Base-by-base conservation (phyloP, 2,113 vertebrate species). In the Taurulus bubalis region DNA sequence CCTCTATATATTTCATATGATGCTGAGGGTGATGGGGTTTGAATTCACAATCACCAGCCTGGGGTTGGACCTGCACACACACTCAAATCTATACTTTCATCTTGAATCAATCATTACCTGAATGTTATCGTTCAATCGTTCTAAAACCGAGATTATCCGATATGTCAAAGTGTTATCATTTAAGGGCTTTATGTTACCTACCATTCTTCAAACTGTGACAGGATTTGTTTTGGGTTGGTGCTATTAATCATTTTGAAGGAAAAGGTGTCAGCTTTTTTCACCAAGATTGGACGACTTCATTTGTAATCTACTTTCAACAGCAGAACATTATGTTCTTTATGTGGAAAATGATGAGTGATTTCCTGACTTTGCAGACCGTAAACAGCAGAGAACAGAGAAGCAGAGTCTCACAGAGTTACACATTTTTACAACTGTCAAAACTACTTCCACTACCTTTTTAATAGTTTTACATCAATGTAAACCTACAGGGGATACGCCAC, bases 161-260 rank as follows among this genome's bases (percentile, higher is more conserved):
- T 51, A 65, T 42, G 40, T 72, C 70, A 40, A 32, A 32, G 8
- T 20, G 40, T 87, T 86, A 73, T 85, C 79, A 80, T 77, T 75
- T n/a, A 53, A 38, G 42, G 24, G 34, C 69, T 86, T 78, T 45
- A 28, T 0, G 12, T 72, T 60, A 72, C 72, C 15, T 14, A 40
- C 15, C 20, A 76, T 89, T 80, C 74, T 79, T 85, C 82, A 79
- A 40, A 68, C 24, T 60, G 74, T 60, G 82, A 42, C 67, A 60
- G 42, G 36, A 68, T 47, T 76, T 75, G 49, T 82, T 74, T 79
- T 59, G 15, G 15, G 3, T 71, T 49, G 3, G 28, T 59, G 42
- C 59, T 28, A 83, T 86, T 64, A 68, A 83, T 89, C 79, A 87
- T 78, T 62, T 65, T 75, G 72, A 76, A 14, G 60, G 45, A 71